Evolutionary conservation across 2,797 vertebrate genomes (phyloP), one percentile per base, ranked within the genome.

Genomic region (Xenentodon cancila): DNA sequence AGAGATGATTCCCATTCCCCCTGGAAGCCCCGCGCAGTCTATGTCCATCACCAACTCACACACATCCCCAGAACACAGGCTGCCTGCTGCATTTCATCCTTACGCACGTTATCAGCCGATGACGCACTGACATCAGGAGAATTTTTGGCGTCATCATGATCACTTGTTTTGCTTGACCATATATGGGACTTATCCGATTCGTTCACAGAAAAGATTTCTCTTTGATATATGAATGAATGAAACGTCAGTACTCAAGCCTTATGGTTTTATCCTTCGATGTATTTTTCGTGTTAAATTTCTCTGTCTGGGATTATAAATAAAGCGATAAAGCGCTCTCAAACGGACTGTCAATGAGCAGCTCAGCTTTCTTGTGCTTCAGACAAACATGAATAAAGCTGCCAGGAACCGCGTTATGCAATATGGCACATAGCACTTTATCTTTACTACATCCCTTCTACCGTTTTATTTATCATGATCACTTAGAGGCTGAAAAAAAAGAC

Each of bases 101-200:
- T 87, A 81, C 90, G 89, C 88, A 90, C 84, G 64, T 48, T 21
- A 42, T 49, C 73, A 64, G 79, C 27, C 64, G 53, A 6, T 92
- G 91, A 92, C 91, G 91, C 90, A 86, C 51, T 59, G 43, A 81
- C 68, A 73, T 72, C 79, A 73, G 71, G 63, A 74, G 54, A 70
- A 71, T 71, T 47, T 68, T 84, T 77, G 85, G 72, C 87, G 85
- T 92, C 89, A 91, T 85, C 80, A 61, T 46, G 54, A 53, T 54
- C 58, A 51, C 43, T 30, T 43, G 51, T 56, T 66, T 69, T 59
- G 59, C 46, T 57, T 58, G 74, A 70, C 82, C 80, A 60, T 80
- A 80, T 85, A 75, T 80, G 71, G 86, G 59, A 81, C 40, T 74
- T 64, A 37, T 68, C 43, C 55, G 54, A 47, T 62, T 53, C 3